A percentile compares a stretch with the other conserved stretches of the same genome.
phyloP scores from a whole-genome alignment of 2,797 vertebrate genomes.

The Notamacropus eugenii region DNA sequence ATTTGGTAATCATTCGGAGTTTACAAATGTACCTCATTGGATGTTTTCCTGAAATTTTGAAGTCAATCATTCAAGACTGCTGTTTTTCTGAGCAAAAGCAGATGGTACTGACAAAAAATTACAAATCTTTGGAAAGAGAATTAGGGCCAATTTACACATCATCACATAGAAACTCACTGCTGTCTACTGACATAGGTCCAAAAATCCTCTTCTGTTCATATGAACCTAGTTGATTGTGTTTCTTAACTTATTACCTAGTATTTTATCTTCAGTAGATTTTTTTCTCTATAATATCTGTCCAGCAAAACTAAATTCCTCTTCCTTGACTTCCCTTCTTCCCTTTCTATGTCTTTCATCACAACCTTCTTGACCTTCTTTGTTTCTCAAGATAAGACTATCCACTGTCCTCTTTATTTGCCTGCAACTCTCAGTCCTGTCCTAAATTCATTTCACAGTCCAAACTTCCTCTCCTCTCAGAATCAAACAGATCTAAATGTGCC shows the following conservation, averaged over 20 bases:
- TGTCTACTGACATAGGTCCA: slow-evolving; percentile 55
- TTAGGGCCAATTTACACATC: slow-evolving; percentile 69
- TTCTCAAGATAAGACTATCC: neutral
- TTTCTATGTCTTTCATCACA: neutral
- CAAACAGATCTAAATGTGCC: slow-evolving; percentile 25
- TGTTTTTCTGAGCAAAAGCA: slow-evolving; percentile 69
- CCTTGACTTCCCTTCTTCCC: slow-evolving; percentile 12
- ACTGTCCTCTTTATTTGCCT: slow-evolving; percentile 14
- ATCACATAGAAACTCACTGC: slow-evolving; percentile 58
- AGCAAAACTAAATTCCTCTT: slow-evolving; percentile 42
- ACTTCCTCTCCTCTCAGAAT: slow-evolving; percentile 34
- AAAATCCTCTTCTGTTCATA: slow-evolving; percentile 53
- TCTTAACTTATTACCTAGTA: slow-evolving; percentile 32
- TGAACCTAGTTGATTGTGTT: slow-evolving; percentile 43
- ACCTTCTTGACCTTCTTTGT: slow-evolving; percentile 18
- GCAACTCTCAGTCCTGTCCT: neutral
- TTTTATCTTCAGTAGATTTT: slow-evolving; percentile 52
- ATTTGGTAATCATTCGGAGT: slow-evolving; percentile 25
- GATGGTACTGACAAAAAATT: slow-evolving; percentile 64
- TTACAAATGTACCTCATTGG: slow-evolving; percentile 6
- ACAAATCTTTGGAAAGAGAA: slow-evolving; percentile 59
- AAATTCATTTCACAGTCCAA: slow-evolving; percentile 10
- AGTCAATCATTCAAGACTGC: neutral
- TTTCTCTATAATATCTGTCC: slow-evolving; percentile 22
- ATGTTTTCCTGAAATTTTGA: neutral